Base-by-base conservation (phyloP, 2,113 vertebrate genomes). In the Platichthys stellatus region DNA sequence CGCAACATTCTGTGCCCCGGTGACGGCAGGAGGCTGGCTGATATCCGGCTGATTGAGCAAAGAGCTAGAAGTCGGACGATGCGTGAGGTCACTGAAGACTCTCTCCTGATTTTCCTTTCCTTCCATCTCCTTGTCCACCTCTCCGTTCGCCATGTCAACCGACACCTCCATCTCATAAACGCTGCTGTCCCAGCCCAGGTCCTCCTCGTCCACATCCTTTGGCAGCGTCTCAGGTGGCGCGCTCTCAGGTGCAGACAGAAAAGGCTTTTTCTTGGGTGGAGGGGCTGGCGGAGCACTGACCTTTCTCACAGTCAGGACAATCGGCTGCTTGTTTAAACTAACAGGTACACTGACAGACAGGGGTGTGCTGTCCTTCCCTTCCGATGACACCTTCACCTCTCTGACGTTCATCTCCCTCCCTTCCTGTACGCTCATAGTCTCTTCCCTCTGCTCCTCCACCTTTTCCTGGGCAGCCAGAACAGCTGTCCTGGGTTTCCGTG, bases 401-500 rank as follows among this genome's bases (percentile, higher is more conserved):
- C 47, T 86, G 81, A 69, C 54, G 62, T 66, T 80, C 6, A 58
- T 49, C 54, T 92, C 91, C 73, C 70, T 74, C 76, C 88, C 91
- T 62, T 95, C 94, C 72, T 89, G 67, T 3, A 43, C 12, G 21
- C 63, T 67, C 18, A 94, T 90, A 15, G 93, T 63, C 78, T 94
- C 92, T 72, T 92, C 93, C 72, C 94, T 94, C 21, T 92, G 93
- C 45, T 93, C 82, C 0, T 96, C 96, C 63, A 95, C 72, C 82
- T 94, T 93, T 84, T 95, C 95, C 87, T 98, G 97, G 21, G 88
- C 90, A 51, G 93, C 70, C 0, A 96, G 91, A 64, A 81, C 80
- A 0, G 89, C 69, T 78, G 89, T 73, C 18, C 83, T 92, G 62
- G 91, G 90, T 81, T 95, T 97, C 86, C 95, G 94, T 68, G 95